Conservation (phyloP, 1,140 invertebrate species). For the Phthorimaea operculella region DNA sequence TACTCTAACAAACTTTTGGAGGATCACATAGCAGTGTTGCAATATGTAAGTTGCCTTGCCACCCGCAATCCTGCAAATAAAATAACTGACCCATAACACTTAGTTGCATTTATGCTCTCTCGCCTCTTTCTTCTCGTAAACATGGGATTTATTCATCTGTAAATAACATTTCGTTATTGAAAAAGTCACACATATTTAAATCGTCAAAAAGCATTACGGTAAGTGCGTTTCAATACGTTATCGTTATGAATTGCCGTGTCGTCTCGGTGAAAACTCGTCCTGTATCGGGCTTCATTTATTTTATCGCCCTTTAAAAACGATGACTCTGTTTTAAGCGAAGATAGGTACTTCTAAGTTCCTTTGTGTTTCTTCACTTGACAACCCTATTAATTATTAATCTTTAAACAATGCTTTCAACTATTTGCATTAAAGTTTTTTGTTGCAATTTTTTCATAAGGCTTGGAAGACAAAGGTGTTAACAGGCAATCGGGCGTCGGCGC, state of each 20-base stretch:
- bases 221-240: conserved; percentile 34
- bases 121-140: conserved; percentile 10
- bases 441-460: too few species aligned
- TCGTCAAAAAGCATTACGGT: conserved; percentile 31
- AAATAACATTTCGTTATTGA: conserved; percentile 39
- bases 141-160: conserved; percentile 37
- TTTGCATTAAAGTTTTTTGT: too few species aligned
- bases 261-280: conserved; percentile 26
- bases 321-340: conserved; percentile 10
- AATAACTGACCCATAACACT: conserved; percentile 11
- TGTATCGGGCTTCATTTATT: conserved; percentile 21
- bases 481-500: too few species aligned
- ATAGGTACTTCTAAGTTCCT: too few species aligned
- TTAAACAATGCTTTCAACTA: too few species aligned
- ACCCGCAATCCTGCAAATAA: conserved; percentile 18
- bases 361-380: too few species aligned
- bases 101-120: too few species aligned
- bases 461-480: too few species aligned
- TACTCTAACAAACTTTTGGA: too few species aligned
- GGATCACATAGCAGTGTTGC: too few species aligned
- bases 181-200: conserved; percentile 24
- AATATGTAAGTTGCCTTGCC: conserved; percentile 14
- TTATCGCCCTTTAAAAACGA: conserved; percentile 22
- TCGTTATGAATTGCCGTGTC: conserved; percentile 29
- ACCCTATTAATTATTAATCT: too few species aligned